These are phyloP conservation scores for Peromyscus californicus DNA, from an alignment of 2,113 vertebrate genomes.

Conservation along the genomic window DNA sequence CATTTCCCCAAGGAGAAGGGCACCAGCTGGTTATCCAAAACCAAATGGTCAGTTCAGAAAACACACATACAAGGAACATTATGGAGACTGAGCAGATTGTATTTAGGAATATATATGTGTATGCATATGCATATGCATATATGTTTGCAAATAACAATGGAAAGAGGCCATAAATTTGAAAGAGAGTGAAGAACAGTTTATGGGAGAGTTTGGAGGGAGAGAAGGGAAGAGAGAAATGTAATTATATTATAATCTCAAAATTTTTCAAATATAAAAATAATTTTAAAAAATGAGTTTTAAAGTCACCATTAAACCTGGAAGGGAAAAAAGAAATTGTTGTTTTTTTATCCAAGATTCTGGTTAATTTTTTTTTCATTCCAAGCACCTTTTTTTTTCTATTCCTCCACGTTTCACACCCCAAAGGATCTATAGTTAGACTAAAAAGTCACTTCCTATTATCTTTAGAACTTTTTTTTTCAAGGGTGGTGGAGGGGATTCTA, in stretches of 20 bases:
- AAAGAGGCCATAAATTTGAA: neutral
- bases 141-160: neutral
- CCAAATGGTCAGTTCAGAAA: neutral
- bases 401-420: constrained; percentile 12
- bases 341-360: constrained; percentile 43
- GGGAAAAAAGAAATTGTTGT: neutral
- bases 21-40: too few relatives aligned
- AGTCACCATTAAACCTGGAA: constrained; percentile 10
- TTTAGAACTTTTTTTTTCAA: constrained; percentile 37
- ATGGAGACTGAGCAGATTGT: neutral
- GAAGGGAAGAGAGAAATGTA: neutral
- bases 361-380: constrained; percentile 43
- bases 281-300: constrained; percentile 38
- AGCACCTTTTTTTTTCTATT: neutral
- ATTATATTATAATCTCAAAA: neutral
- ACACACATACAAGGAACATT: neutral
- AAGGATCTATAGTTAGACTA: constrained; percentile 20
- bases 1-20: neutral
- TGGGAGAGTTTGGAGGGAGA: neutral
- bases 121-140: neutral
- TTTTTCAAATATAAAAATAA: neutral
- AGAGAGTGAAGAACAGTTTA: too few relatives aligned
- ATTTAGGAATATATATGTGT: neutral
- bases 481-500: constrained; percentile 25
- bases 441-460: constrained; percentile 52